Percentiles rank a stretch among this genome's conserved stretches.
Conservation (phyloP, 1,140 invertebrate genomes). For the Diuraphis noxia region DNA sequence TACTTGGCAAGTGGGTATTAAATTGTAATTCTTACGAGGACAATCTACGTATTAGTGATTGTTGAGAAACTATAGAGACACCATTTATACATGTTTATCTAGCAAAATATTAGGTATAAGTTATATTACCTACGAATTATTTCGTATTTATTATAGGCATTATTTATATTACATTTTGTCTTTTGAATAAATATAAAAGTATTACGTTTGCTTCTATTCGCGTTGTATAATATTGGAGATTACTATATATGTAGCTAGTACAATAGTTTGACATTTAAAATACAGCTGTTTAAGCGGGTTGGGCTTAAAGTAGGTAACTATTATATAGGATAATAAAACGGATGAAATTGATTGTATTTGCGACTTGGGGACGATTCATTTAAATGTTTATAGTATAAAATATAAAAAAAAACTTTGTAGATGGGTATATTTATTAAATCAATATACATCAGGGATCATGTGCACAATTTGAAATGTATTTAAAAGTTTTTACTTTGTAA, state of each 20-base stretch:
- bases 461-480: not conserved
- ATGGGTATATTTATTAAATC: not conserved
- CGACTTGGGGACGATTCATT: not conserved
- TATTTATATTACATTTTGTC: not conserved
- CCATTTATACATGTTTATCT: too few relatives aligned
- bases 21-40: not conserved
- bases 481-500: not conserved
- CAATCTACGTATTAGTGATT: not conserved
- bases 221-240: not conserved
- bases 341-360: too few relatives aligned
- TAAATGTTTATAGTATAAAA: not conserved
- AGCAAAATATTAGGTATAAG: not conserved
- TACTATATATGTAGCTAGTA: not conserved
- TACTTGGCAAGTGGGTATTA: not conserved
- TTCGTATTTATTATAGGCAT: not conserved
- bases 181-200: not conserved
- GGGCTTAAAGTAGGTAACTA: too few relatives aligned
- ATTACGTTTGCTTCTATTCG: not conserved
- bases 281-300: not conserved
- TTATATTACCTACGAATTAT: not conserved
- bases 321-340: not conserved
- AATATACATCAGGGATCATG: not conserved
- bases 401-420: not conserved
- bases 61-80: not conserved
- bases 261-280: not conserved